Base-by-base conservation (phyloP, 2,797 vertebrate species). In the Bradypodion pumilum region DNA sequence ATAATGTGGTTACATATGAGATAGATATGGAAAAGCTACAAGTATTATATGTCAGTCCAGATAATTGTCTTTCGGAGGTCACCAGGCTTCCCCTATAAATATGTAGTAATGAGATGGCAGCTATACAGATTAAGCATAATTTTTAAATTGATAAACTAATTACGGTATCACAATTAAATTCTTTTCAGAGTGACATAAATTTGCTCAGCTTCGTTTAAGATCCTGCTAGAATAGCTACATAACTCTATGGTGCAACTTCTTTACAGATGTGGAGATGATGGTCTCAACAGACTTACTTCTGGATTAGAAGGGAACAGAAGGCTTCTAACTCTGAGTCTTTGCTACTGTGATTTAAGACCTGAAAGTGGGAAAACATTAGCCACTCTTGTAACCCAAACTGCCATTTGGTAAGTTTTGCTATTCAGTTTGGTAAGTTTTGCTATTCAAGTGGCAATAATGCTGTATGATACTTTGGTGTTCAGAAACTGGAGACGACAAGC, bases 271-370 rank as follows among this genome's bases (percentile, higher is more conserved):
- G 87, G 80, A 78, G 89, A 90, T 49, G 90, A 94, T 84, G 94
- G 92, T 16, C 44, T 94, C 27, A 86, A 88, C 74, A 86, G 80
- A 27, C 86, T 95, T 63, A 84, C 93, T 74, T 87, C 77, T 46
- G 91, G 93, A 25, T 88, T 95, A 84, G 87, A 94, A 65, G 91
- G 78, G 49, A 91, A 88, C 79, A 88, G 52, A 60, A 94, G 90
- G 40, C 85, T 95, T 27, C 81, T 89, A 25, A 87, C 74, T 44
- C 91, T 95, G n/a, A 95, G 95, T 74, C 89, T 95, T 66, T 90
- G 91, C 63, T 95, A 91, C 86, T 95, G 95, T 85, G 90, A 91
- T 42, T 93, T 95, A 69, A 91, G 91, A 40, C 91, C 93, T 1
- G n/a, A n/a, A 35, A 94, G 91, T 0, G 90, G 94, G 32, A 52